Evolutionary conservation across 2,113 vertebrate genomes (phyloP), one percentile per base, ranked within the genome.

Genomic region (Macaca mulatta): DNA sequence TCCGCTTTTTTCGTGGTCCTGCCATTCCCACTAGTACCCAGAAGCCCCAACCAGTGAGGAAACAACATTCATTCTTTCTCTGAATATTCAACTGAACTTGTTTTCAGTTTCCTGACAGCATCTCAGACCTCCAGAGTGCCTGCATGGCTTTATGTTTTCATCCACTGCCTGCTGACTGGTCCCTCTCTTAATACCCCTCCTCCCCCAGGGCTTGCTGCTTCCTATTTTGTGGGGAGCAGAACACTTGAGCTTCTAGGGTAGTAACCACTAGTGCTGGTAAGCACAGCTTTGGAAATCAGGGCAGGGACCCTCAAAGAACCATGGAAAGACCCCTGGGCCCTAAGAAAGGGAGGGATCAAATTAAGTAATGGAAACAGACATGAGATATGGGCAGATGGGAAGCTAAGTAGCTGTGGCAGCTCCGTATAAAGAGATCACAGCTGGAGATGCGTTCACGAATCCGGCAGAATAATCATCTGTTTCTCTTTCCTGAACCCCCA

Each of bases 341-440:
- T 87, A 11, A 38, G 95, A 70, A 94, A 45, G 52, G 52, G 1
- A 50, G 18, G 0, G 1, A 92, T 22, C 0, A 64, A 59, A 57
- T 25, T n/a, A 79, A 83, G 74, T 64, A 40, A 95, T 23, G 48
- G 59, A 32, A 3, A 20, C 25, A 45, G 72, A 52, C 22, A 83
- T 5, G 43, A 70, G 40, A 69, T n/a, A 52, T 69, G 52, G 95
- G 72, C 89, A 95, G 94, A 92, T 88, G 80, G 96, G 40, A 50
- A 87, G 82, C 59, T 83, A 83, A 97, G 83, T 50, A 96, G 83
- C 97, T 77, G 67, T 95, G 74, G 93, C 79, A 94, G 93, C 74
- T 90, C 69, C 80, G 90, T 90, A 91, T 80, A 64, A 93, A 96
- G 96, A 96, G 48, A 93, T 96, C 95, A 67, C 95, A 97, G 94